phyloP scores from a whole-genome alignment of 2,113 vertebrate genomes.

The Leucosticte australis region DNA sequence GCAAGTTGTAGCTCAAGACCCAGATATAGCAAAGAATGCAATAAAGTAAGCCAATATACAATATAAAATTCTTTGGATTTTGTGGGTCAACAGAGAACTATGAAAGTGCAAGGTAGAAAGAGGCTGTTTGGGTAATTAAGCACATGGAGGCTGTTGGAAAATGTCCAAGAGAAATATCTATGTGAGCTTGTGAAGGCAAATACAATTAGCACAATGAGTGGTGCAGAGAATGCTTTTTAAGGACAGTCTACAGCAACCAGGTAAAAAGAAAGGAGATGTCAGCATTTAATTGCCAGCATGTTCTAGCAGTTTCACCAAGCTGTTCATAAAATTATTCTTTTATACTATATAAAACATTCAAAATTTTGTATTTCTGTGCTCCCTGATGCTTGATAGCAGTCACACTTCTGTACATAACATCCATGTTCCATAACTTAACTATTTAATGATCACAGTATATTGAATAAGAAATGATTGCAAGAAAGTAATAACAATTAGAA shows the following conservation, averaged over 20 bases:
- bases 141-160: neutral
- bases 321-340: neutral
- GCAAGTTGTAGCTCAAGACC: constrained; percentile 88
- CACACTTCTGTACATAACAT: neutral
- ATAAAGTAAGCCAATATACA: constrained; percentile 79
- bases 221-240: neutral
- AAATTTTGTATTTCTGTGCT: neutral
- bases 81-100: neutral
- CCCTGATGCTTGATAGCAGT: neutral
- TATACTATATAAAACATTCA: neutral
- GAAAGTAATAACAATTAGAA: neutral
- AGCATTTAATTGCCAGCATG: neutral
- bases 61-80: neutral
- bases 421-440: neutral
- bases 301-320: neutral
- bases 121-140: neutral
- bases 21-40: constrained; percentile 83
- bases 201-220: neutral
- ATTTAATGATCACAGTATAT: neutral
- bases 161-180: neutral
- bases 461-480: neutral
- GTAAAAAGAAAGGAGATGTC: neutral
- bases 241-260: neutral
- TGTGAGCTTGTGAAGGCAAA: neutral
- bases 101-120: neutral